Evolutionary conservation across 2,113 vertebrate species (phyloP).

Genomic region (Menidia beryllina): DNA sequence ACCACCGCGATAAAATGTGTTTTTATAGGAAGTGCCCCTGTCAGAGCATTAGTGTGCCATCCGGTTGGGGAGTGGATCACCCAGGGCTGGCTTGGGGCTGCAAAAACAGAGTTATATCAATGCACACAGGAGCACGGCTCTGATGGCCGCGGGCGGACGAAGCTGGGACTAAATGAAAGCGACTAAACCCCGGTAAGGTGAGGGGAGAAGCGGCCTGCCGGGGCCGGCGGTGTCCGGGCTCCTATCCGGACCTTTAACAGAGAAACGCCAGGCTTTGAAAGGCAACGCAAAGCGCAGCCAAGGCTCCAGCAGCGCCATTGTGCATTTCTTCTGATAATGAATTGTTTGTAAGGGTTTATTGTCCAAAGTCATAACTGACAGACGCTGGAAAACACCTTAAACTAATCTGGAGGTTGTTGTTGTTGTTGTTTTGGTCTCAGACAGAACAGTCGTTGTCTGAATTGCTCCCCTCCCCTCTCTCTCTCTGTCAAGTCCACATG

Average conservation of each 20-base stretch:
- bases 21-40: conserved; percentile 77
- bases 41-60: conserved; percentile 58
- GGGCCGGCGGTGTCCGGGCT: conserved; percentile 8
- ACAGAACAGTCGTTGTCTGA: conserved; percentile 66
- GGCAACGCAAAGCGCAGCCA: conserved; percentile 42
- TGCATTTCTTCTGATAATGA: conserved; percentile 4
- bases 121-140: conserved; percentile 15
- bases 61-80: conserved; percentile 70
- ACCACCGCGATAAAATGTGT: conserved; percentile 35
- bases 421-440: conserved; percentile 42
- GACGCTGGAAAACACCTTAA: conserved; percentile 11
- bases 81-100: conserved; percentile 24
- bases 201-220: background rate
- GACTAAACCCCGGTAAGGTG: conserved; percentile 44
- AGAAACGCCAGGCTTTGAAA: conserved; percentile 43
- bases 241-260: conserved; percentile 41
- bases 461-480: conserved; percentile 43
- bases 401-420: conserved; percentile 19
- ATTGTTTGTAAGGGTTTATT: background rate
- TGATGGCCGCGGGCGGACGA: background rate
- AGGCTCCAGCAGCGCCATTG: conserved; percentile 26
- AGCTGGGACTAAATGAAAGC: conserved; percentile 34
- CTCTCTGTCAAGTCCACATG: conserved; percentile 65
- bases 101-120: background rate
- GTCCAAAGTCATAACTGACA: background rate